Evolutionary conservation across 2,888 invertebrate species (phyloP).

Genomic region (Trichacis sp.): DNA sequence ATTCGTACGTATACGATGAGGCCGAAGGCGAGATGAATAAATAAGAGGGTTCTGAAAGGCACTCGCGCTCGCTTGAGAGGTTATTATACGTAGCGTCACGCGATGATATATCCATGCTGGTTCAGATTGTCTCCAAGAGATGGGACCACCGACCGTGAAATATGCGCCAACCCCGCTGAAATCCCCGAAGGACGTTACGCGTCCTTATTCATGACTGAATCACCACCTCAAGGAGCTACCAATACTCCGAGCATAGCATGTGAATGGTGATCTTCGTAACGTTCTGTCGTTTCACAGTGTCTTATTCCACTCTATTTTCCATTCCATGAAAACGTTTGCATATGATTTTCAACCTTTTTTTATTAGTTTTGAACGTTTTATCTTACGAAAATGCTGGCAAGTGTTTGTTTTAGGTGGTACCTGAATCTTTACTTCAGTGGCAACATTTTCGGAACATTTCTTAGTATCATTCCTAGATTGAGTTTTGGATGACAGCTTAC

Average conservation of each 20-base stretch:
- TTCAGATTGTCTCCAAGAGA: slow-evolving; percentile 69
- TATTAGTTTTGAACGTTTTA: no score
- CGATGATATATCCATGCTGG: slow-evolving; percentile 68
- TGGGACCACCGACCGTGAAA: slow-evolving; percentile 69
- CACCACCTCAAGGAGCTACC: slow-evolving; percentile 57
- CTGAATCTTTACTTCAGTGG: no score
- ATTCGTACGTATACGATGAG: slow-evolving; percentile 10
- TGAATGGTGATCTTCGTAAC: no score
- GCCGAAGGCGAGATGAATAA: slow-evolving; percentile 66
- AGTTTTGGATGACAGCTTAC: no score
- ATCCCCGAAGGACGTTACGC: slow-evolving; percentile 54
- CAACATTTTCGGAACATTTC: no score
- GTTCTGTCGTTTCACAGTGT: no score
- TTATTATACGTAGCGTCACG: slow-evolving; percentile 68
- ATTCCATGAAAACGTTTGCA: no score
- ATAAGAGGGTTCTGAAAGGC: slow-evolving; percentile 66
- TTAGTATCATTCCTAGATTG: no score
- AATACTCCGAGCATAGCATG: slow-evolving; percentile 20
- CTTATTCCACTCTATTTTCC: no score
- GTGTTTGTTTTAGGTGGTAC: no score
- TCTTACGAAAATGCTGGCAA: no score
- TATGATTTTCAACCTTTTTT: no score
- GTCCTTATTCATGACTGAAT: slow-evolving; percentile 59
- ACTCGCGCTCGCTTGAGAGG: slow-evolving; percentile 54
- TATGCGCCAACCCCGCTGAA: slow-evolving; percentile 66